Percentiles rank a stretch among this genome's conserved stretches.
These are phyloP conservation scores for Paracentrotus lividus DNA, from an alignment of 53 echinoderm and acorn worm species.

Conservation along the genomic window DNA sequence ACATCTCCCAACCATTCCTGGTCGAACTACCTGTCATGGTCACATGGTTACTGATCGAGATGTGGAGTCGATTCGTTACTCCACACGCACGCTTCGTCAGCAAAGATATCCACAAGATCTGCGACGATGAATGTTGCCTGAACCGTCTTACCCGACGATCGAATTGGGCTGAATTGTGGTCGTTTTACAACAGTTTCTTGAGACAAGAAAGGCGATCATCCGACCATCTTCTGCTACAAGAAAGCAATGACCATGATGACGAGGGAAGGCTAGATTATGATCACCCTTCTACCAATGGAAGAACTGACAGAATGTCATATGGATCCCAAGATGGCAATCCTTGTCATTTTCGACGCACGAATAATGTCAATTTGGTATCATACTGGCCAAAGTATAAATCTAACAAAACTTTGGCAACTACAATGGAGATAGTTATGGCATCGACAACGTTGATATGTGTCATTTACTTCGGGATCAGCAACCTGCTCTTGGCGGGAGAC, in stretches of 20 bases:
- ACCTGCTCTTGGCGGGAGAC: neutral
- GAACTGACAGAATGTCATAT: neutral
- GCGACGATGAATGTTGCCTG: neutral
- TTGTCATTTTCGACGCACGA: neutral
- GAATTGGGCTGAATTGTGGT: slow-evolving; percentile 1
- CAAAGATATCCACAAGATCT: neutral
- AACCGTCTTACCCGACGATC: neutral
- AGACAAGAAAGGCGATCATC: neutral
- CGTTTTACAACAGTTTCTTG: neutral
- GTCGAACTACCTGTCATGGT: slow-evolving; percentile 30
- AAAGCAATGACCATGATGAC: neutral
- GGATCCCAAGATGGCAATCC: neutral
- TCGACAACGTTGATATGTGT: neutral
- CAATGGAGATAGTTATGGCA: slow-evolving; percentile 11
- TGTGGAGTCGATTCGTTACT: slow-evolving; percentile 30
- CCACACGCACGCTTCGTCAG: neutral
- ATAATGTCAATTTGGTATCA: neutral
- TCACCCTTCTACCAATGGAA: slow-evolving; percentile 2
- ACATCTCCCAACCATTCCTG: slow-evolving; percentile 10
- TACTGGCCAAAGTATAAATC: neutral
- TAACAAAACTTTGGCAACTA: neutral
- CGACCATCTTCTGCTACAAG: neutral
- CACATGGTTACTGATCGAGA: neutral
- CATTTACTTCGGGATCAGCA: slow-evolving; percentile 33
- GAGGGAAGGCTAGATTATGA: neutral